Evolutionary conservation across 35 echinoderm and acorn worm species (phyloP).

Genomic region (Holothuria glaberrima): DNA sequence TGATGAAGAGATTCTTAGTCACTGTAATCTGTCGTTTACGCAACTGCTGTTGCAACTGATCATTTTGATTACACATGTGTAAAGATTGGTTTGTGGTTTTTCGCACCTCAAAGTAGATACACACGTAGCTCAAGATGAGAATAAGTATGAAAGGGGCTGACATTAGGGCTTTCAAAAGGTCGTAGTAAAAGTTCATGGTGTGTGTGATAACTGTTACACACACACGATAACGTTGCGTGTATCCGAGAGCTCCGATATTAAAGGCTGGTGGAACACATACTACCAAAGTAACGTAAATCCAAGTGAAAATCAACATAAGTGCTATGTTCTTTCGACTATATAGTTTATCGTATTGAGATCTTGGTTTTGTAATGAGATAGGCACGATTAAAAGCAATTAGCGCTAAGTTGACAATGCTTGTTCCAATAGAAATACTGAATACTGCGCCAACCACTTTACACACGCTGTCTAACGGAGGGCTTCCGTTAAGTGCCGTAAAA

Average conservation of each 20-base stretch:
- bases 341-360: not conserved
- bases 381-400: slow-evolving; percentile 75
- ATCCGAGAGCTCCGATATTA: slow-evolving; percentile 59
- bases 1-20: no score
- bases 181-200: no score
- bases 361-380: slow-evolving; percentile 30
- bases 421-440: slow-evolving; percentile 38
- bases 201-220: slow-evolving; percentile 5
- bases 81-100: no score
- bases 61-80: no score
- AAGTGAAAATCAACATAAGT: slow-evolving; percentile 42
- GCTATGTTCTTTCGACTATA: slow-evolving; percentile 14
- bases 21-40: no score
- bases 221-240: slow-evolving; percentile 56
- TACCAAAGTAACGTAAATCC: slow-evolving; percentile 53
- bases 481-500: slow-evolving; percentile 2
- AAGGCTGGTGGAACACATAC: slow-evolving; percentile 38
- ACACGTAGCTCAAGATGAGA: no score
- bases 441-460: slow-evolving; percentile 50
- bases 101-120: no score
- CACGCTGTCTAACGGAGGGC: not conserved
- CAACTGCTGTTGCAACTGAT: no score
- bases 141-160: no score
- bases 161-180: no score
- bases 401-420: slow-evolving; percentile 70